phyloP scores from a whole-genome alignment of 2,888 invertebrate genomes.

The Meteorus cinctellus region DNA sequence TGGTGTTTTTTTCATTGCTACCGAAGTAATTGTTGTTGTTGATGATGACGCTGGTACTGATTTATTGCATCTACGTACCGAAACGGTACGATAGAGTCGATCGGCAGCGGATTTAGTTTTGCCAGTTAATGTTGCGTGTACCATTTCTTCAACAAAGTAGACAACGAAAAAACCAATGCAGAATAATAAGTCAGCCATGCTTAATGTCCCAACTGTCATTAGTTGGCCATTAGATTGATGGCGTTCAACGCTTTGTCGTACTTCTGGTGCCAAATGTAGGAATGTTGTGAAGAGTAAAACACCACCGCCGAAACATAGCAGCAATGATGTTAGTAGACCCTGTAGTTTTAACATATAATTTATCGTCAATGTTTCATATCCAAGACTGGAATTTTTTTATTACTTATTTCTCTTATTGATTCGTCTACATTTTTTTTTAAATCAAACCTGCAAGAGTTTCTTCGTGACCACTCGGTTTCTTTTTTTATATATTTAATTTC shows the following conservation, averaged over 20 bases:
- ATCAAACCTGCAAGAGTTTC: constrained; percentile 24
- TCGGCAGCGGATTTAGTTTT: constrained; percentile 71
- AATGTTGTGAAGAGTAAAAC: constrained; percentile 80
- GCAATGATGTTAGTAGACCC: constrained; percentile 76
- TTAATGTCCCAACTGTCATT: constrained; percentile 72
- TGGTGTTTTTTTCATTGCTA: constrained; percentile 44
- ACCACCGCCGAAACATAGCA: constrained; percentile 80
- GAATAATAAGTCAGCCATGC: constrained; percentile 77
- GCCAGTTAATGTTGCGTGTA: constrained; percentile 74
- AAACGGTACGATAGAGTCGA: constrained; percentile 76
- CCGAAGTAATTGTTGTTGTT: constrained; percentile 48
- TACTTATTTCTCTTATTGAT: constrained; percentile 1
- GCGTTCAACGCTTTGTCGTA: constrained; percentile 76
- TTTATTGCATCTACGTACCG: constrained; percentile 75
- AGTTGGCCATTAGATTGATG: constrained; percentile 73
- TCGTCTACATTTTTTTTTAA: background rate
- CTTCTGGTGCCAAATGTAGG: constrained; percentile 80
- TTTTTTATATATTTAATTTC: constrained; percentile 1
- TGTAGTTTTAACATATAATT: constrained; percentile 55
- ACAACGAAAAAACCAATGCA: constrained; percentile 80
- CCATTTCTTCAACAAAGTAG: constrained; percentile 79
- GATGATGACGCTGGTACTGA: constrained; percentile 57
- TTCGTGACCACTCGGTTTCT: background rate
- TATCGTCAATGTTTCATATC: background rate
- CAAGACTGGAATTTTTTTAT: background rate